Conservation (phyloP, 2,888 invertebrate genomes). For the Campaea margaritaria region DNA sequence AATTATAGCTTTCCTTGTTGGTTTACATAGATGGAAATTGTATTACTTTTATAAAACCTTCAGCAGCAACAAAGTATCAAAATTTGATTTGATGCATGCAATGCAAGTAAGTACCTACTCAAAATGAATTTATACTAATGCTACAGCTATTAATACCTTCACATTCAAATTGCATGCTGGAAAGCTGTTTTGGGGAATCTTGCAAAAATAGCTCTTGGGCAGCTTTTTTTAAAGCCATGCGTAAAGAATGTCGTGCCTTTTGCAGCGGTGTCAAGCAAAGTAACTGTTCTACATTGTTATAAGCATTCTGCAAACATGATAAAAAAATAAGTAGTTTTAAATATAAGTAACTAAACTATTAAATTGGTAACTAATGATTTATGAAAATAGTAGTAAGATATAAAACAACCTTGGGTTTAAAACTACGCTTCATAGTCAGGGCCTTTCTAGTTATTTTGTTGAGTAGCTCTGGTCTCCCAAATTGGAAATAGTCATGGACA, state of each 20-base stretch:
- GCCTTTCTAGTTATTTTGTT: constrained; percentile 84
- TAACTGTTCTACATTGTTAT: constrained; percentile 59
- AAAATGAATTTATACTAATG: not conserved
- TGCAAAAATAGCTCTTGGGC: constrained; percentile 69
- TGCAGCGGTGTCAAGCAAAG: constrained; percentile 71
- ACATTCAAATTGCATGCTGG: constrained; percentile 58
- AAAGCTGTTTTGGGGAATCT: constrained; percentile 60
- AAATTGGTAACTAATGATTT: no score
- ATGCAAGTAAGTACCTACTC: not conserved
- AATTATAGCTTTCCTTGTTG: no score
- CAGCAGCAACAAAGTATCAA: no score
- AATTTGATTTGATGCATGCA: no score
- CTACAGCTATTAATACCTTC: constrained; percentile 49
- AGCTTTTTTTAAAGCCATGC: constrained; percentile 72
- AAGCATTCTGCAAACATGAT: constrained; percentile 51
- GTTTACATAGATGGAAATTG: no score
- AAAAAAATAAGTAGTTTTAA: not conserved
- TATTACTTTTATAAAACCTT: no score
- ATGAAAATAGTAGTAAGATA: no score
- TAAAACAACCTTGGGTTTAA: constrained; percentile 65
- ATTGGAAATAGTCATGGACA: constrained; percentile 84
- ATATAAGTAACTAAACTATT: no score
- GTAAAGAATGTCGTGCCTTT: constrained; percentile 77
- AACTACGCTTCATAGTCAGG: constrained; percentile 69
- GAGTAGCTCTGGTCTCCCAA: constrained; percentile 81